A percentile compares a stretch with the other conserved stretches of the same genome.
These are phyloP conservation scores for Dastarcus helophoroides DNA, from an alignment of 2,888 invertebrate species.

Conservation along the genomic window DNA sequence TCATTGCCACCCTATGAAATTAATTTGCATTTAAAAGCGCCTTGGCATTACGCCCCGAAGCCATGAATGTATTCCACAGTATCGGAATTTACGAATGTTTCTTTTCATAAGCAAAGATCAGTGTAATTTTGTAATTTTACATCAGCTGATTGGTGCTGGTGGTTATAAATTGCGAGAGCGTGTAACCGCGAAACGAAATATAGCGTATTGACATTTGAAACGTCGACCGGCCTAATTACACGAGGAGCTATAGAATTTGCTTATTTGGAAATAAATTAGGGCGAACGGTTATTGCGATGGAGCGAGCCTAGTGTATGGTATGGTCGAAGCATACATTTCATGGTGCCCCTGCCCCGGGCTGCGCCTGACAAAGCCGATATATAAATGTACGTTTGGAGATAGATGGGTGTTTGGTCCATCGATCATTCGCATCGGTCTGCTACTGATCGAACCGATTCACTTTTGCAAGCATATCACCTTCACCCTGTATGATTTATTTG, in stretches of 20 bases:
- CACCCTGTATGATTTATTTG: conserved; percentile 19
- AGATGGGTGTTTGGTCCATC: conserved; percentile 31
- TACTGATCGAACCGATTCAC: conserved; percentile 25
- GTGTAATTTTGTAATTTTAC: no score
- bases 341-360: conserved; percentile 19
- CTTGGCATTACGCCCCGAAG: no score
- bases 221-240: no score
- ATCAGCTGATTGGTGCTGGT: no score
- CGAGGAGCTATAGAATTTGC: conserved; percentile 8
- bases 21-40: no score
- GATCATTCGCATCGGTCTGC: conserved; percentile 33
- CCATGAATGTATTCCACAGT: no score
- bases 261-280: conserved; percentile 19
- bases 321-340: conserved; percentile 15
- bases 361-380: conserved; percentile 28
- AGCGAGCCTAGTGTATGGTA: conserved; percentile 17
- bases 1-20: no score
- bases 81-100: no score
- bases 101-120: no score
- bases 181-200: no score
- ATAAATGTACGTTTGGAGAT: conserved; percentile 30
- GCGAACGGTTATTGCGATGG: conserved; percentile 19
- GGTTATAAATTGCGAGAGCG: no score
- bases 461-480: conserved; percentile 16
- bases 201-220: no score